Percentiles rank a stretch among this genome's conserved stretches.
Conservation (phyloP, 37 sponge, comb jelly and placozoan species). For the Spongia lamella region DNA sequence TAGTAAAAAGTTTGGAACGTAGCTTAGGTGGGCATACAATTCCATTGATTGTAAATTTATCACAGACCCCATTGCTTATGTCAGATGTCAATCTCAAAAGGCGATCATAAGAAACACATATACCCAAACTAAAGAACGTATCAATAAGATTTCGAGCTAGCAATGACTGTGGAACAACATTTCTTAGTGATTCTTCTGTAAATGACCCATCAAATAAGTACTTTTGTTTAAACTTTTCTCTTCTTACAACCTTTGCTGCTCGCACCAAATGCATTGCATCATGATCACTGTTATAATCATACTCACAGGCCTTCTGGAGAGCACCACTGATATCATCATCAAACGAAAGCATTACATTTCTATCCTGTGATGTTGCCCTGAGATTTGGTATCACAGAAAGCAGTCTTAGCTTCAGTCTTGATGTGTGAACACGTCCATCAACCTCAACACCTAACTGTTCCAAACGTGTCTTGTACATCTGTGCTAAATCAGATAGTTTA, state of each 20-base stretch:
- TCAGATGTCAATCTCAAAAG: constrained; percentile 21
- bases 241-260: no score
- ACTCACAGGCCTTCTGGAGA: constrained; percentile 27
- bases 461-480: constrained; percentile 12
- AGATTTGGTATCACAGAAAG: constrained; percentile 16
- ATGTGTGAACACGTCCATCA: constrained; percentile 2
- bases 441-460: no score
- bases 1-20: constrained; percentile 1
- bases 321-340: constrained; percentile 37
- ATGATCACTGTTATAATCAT: constrained; percentile 24
- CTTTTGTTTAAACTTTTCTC: no score
- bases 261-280: constrained; percentile 37
- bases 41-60: background rate
- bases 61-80: constrained; percentile 29
- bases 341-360: constrained; percentile 30
- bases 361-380: background rate
- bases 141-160: no score
- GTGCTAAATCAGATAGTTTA: constrained; percentile 4
- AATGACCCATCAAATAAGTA: no score
- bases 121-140: constrained; percentile 11
- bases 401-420: constrained; percentile 18
- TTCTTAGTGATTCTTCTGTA: no score
- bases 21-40: constrained; percentile 28
- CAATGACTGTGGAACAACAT: no score
- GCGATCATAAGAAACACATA: constrained; percentile 47